A percentile compares a stretch with the other conserved stretches of the same genome.
Conservation (phyloP, 2,888 invertebrate genomes). For the Strigamia transsilvanica region DNA sequence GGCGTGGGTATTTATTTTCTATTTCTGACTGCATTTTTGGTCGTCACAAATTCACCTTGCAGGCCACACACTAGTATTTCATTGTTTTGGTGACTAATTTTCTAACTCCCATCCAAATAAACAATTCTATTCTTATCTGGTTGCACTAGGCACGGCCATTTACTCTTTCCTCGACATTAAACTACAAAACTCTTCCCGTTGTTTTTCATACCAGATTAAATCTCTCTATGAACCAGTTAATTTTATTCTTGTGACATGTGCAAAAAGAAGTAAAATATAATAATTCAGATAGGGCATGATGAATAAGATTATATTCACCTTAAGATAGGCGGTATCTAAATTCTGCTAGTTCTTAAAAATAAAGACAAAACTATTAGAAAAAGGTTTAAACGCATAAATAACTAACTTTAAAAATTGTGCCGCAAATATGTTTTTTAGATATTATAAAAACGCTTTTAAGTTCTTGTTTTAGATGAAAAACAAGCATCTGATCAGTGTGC, state of each 20-base stretch:
- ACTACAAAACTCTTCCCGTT: neutral
- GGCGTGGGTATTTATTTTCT: neutral
- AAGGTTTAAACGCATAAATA: neutral
- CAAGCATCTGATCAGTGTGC: slow-evolving; percentile 29
- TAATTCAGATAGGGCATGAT: neutral
- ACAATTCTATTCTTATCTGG: slow-evolving; percentile 5
- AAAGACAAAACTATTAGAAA: neutral
- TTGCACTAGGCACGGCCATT: neutral
- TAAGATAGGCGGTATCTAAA: neutral
- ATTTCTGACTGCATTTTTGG: slow-evolving; percentile 2
- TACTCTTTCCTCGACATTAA: slow-evolving; percentile 30
- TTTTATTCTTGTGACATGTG: neutral
- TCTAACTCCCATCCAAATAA: neutral
- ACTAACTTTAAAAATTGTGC: neutral
- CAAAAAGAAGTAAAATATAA: neutral
- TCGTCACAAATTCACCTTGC: slow-evolving; percentile 10
- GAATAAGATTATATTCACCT: no score
- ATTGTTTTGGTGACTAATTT: slow-evolving; percentile 35
- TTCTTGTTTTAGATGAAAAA: neutral
- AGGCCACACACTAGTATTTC: slow-evolving; percentile 9
- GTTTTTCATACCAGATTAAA: slow-evolving; percentile 24
- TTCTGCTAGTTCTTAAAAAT: neutral
- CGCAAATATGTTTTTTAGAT: neutral
- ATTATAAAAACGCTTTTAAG: neutral
- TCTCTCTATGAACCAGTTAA: slow-evolving; percentile 10